These are phyloP conservation scores for Eupeodes corollae DNA, from an alignment of 1,140 invertebrate species.

Conservation along the genomic window DNA sequence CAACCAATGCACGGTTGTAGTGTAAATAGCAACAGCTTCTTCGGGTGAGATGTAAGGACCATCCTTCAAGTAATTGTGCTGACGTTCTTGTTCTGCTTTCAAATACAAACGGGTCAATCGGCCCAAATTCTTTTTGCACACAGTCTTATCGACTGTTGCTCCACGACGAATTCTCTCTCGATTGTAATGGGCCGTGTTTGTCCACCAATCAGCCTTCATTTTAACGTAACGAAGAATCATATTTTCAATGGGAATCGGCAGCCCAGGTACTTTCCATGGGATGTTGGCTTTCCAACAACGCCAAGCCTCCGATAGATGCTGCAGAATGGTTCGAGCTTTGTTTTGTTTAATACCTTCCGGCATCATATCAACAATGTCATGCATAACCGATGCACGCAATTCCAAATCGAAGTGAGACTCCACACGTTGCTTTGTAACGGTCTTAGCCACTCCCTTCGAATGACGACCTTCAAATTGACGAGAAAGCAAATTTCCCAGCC, in stretches of 20 bases:
- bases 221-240: slow-evolving; percentile 99
- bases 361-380: slow-evolving; percentile 99
- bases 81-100: slow-evolving; percentile 97
- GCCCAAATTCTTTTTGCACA: slow-evolving; percentile 99
- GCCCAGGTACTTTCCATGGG: slow-evolving; percentile 98
- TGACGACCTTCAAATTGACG: slow-evolving; percentile 98
- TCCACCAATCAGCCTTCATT: slow-evolving; percentile 99
- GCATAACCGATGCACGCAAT: slow-evolving; percentile 95
- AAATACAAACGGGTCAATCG: slow-evolving; percentile 90
- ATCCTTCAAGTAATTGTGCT: slow-evolving; percentile 99
- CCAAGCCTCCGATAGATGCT: slow-evolving; percentile 99
- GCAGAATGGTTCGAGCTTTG: slow-evolving; percentile 96
- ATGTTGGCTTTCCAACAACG: slow-evolving; percentile 99
- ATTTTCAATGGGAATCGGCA: slow-evolving; percentile 98
- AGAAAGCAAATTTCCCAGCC: slow-evolving; percentile 95
- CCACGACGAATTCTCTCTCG: slow-evolving; percentile 87
- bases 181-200: slow-evolving; percentile 99
- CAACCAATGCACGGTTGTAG: slow-evolving; percentile 98
- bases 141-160: slow-evolving; percentile 97
- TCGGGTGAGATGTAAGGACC: slow-evolving; percentile 98
- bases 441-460: slow-evolving; percentile 98
- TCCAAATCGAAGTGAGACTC: slow-evolving; percentile 99
- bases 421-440: slow-evolving; percentile 98
- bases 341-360: slow-evolving; percentile 99
- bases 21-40: slow-evolving; percentile 99